Evolutionary conservation across 2,797 vertebrate genomes (phyloP), one percentile per base, ranked within the genome.

Genomic region (Sebastes nivosus): DNA sequence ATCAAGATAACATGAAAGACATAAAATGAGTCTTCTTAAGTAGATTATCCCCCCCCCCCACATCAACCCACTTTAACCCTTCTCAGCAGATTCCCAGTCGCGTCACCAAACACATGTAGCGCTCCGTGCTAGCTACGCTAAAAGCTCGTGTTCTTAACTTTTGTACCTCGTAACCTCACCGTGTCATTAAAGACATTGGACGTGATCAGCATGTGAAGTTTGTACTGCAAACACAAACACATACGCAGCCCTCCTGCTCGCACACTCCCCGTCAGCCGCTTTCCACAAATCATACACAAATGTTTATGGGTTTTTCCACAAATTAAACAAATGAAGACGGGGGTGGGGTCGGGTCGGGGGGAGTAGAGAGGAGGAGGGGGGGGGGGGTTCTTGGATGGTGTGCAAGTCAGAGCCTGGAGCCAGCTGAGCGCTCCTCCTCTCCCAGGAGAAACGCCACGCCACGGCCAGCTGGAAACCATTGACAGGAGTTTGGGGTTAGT

Each of bases 261-360:
- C 52, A 66, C 55, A 22, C 75, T 67, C 83, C 61, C 57, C 13
- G 24, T 78, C 80, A 76, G 81, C 77, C 52, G 25, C 81, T 92
- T 89, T 87, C 91, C 79, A 87, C 87, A 92, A 92, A 94, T 93
- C 87, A 92, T 87, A 87, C 82, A 92, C 89, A 92, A 93, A 92
- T 89, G 92, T 95, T 95, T 95, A 94, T 89, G 77, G 82, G 80
- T 93, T 95, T 95, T 95, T 92, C 89, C 93, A 94, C 89, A 94
- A 94, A 94, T 93, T 90, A 92, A 94, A 93, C 89, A 93, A 94
- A 95, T 93, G 94, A 88, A 87, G 82, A 86, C 55, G 27, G 67
- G 77, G 79, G 52, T 72, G 88, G 87, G 75, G 81, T 64, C 70
- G 83, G 84, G 72, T 76, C 55, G 34, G 46, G 59, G 75, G 75